Evolutionary conservation across 2,888 invertebrate species (phyloP).

Genomic region (Barypeithes pellucidus): DNA sequence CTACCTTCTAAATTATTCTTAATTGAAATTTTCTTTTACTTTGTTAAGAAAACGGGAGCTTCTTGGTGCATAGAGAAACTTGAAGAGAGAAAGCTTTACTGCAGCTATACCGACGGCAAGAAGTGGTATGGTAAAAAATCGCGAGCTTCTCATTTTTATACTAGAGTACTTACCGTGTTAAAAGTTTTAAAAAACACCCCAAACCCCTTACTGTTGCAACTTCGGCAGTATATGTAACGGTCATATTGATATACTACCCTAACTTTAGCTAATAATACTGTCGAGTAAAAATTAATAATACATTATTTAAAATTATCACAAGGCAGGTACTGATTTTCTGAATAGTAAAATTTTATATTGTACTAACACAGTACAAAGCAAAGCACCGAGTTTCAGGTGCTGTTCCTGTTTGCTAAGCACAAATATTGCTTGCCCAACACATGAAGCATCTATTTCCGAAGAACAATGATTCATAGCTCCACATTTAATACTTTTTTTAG

Average conservation of each 20-base stretch:
- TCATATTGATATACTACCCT: slow-evolving; percentile 57
- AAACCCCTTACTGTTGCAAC: slow-evolving; percentile 75
- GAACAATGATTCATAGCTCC: slow-evolving; percentile 43
- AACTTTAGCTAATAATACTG: background rate
- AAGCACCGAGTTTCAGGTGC: background rate
- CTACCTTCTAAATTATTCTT: too few relatives aligned
- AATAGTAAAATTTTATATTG: background rate
- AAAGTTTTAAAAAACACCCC: slow-evolving; percentile 89
- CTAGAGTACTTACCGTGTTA: slow-evolving; percentile 82
- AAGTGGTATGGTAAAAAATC: background rate
- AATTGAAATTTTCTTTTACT: too few relatives aligned
- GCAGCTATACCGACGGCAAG: background rate
- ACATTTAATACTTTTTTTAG: slow-evolving; percentile 24
- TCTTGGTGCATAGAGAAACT: too few relatives aligned
- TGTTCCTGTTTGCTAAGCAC: background rate
- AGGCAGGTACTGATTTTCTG: slow-evolving; percentile 8
- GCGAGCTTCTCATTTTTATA: background rate
- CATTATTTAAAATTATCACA: slow-evolving; percentile 22
- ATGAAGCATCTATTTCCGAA: slow-evolving; percentile 26
- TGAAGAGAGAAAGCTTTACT: too few relatives aligned
- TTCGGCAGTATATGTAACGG: slow-evolving; percentile 64
- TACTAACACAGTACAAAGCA: background rate
- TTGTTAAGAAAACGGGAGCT: too few relatives aligned
- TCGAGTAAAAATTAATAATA: slow-evolving; percentile 18
- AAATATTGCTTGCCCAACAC: slow-evolving; percentile 29